phyloP scores from a whole-genome alignment of 2,888 invertebrate genomes.

The Parnassius mnemosyne region DNA sequence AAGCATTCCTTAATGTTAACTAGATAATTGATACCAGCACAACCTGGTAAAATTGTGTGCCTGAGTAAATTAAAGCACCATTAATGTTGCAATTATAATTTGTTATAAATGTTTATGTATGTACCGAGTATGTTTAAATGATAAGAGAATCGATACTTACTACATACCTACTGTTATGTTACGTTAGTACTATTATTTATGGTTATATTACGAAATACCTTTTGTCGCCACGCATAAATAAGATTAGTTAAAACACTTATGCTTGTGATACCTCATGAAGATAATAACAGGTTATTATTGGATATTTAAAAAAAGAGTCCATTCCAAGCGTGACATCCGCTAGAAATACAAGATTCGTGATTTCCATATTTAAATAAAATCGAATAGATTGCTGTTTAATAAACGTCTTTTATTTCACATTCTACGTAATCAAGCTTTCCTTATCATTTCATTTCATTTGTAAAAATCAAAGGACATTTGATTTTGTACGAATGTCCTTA shows the following conservation, averaged over 20 bases:
- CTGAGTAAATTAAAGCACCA: constrained; percentile 11
- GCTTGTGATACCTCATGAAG: constrained; percentile 1
- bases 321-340: constrained; percentile 10
- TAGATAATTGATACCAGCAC: constrained; percentile 6
- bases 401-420: constrained; percentile 9
- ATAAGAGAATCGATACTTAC: not conserved
- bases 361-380: constrained; percentile 21
- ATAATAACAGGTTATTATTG: constrained; percentile 4
- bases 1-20: constrained; percentile 7
- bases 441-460: too few species aligned
- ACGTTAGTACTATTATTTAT: too few species aligned
- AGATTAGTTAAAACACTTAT: constrained; percentile 3
- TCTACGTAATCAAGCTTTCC: too few species aligned
- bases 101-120: constrained; percentile 22
- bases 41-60: constrained; percentile 4
- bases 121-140: not conserved
- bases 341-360: constrained; percentile 9
- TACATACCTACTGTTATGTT: not conserved
- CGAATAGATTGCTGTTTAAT: constrained; percentile 26
- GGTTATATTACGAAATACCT: not conserved
- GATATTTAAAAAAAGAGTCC: constrained; percentile 5
- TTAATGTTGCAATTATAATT: constrained; percentile 19
- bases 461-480: too few species aligned
- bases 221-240: constrained; percentile 4
- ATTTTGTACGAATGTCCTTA: too few species aligned